Percentiles rank a stretch among this genome's conserved stretches.
Evolutionary conservation across 2,888 invertebrate species (phyloP).

Genomic region (Zonitis immaculata): DNA sequence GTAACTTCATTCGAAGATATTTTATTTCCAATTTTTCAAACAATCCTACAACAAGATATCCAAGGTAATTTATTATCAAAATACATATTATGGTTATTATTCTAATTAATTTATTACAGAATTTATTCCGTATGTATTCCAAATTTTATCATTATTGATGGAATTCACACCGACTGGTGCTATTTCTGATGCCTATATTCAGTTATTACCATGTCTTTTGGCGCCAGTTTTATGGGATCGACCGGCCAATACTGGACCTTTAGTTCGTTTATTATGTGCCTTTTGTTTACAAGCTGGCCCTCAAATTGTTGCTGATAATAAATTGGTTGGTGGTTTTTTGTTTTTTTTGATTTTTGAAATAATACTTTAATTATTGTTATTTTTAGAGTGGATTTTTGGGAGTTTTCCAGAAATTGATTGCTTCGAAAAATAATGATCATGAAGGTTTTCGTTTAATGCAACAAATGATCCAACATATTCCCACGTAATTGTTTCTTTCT

Average conservation of each 20-base stretch:
- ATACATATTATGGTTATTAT: no score
- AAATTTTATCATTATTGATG: constrained; percentile 88
- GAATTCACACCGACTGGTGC: constrained; percentile 58
- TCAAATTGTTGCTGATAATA: constrained; percentile 64
- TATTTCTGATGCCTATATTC: constrained; percentile 80
- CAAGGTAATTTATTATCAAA: constrained; percentile 71
- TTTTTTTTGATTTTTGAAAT: background rate
- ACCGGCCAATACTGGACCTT: constrained; percentile 87
- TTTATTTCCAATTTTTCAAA: constrained; percentile 92
- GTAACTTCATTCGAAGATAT: constrained; percentile 87
- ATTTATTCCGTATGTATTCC: constrained; percentile 98
- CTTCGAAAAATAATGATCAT: constrained; percentile 92
- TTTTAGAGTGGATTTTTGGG: constrained; percentile 76
- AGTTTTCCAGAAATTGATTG: constrained; percentile 93
- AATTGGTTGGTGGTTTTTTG: constrained; percentile 56
- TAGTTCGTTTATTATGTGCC: constrained; percentile 86
- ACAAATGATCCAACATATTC: constrained; percentile 76
- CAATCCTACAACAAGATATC: constrained; percentile 89
- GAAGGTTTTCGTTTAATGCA: constrained; percentile 93
- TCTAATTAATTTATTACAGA: constrained; percentile 55
- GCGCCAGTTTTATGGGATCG: constrained; percentile 91
- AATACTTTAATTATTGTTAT: background rate
- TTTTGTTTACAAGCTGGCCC: constrained; percentile 70
- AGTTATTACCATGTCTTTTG: constrained; percentile 83
- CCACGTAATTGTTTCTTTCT: constrained; percentile 60